Evolutionary conservation across 2,113 vertebrate genomes (phyloP).

Genomic region (Atractosteus spatula): DNA sequence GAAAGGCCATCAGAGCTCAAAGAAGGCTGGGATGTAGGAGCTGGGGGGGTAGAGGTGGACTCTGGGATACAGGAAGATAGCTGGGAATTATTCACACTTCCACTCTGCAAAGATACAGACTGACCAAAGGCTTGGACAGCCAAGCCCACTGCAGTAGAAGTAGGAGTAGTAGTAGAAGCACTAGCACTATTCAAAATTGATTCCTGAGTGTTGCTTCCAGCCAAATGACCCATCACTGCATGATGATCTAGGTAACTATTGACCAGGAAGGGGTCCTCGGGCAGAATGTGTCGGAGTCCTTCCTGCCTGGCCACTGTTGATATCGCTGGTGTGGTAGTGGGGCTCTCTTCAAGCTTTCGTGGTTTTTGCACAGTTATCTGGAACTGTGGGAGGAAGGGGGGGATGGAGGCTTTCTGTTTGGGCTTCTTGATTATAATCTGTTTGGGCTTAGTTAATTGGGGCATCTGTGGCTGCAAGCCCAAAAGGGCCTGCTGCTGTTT

Average conservation of each 20-base stretch:
- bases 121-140: neutral
- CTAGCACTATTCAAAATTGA: constrained; percentile 58
- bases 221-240: constrained; percentile 62
- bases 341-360: constrained; percentile 46
- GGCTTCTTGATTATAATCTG: constrained; percentile 86
- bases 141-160: constrained; percentile 28
- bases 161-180: constrained; percentile 28
- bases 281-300: constrained; percentile 48
- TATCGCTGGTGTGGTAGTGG: constrained; percentile 41
- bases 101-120: neutral
- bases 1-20: constrained; percentile 19
- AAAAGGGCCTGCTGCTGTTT: constrained; percentile 49
- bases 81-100: too few species aligned
- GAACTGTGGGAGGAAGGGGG: constrained; percentile 78
- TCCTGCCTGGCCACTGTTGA: constrained; percentile 39
- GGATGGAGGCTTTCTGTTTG: constrained; percentile 82
- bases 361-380: constrained; percentile 80
- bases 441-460: constrained; percentile 72
- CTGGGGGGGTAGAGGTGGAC: constrained; percentile 38
- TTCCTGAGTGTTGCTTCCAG: constrained; percentile 90
- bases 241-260: constrained; percentile 50
- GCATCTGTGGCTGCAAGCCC: constrained; percentile 42
- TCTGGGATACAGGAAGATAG: neutral
- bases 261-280: constrained; percentile 17
- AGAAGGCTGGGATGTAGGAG: constrained; percentile 24